Conservation (phyloP, 2,113 vertebrate species). For the Ochotona princeps region DNA sequence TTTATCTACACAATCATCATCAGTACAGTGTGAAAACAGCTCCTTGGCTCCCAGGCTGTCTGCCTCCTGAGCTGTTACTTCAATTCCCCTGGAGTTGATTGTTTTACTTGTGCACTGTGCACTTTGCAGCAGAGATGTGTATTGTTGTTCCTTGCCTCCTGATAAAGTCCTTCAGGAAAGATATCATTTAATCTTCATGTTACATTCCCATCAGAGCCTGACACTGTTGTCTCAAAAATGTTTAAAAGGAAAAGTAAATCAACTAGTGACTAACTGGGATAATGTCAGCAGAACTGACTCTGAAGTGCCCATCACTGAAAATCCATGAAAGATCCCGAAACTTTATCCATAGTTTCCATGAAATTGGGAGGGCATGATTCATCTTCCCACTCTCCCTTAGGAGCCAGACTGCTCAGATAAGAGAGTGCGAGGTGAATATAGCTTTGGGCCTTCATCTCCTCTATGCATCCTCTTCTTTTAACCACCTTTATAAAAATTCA, state of each 20-base stretch:
- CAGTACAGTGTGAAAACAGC: background rate
- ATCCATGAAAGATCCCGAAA: background rate
- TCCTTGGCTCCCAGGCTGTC: background rate
- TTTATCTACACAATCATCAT: accelerated
- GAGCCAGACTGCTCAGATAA: background rate
- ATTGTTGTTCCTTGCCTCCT: background rate
- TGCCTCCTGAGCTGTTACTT: background rate
- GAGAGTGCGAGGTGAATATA: background rate
- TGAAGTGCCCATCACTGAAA: background rate
- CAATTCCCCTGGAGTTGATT: background rate
- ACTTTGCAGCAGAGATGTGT: background rate
- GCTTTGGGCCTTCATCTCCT: background rate
- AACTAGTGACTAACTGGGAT: accelerated
- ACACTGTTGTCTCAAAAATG: background rate
- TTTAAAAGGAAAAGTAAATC: background rate
- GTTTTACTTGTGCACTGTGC: background rate
- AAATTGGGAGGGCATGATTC: background rate
- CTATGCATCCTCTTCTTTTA: background rate
- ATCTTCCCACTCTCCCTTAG: background rate
- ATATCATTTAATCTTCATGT: background rate
- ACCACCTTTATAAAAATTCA: background rate
- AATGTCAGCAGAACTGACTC: background rate
- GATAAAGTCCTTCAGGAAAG: background rate
- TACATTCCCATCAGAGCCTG: background rate
- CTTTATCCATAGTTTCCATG: background rate